Evolutionary conservation across 2,888 invertebrate genomes (phyloP).

Genomic region (Galerucella pusilla): DNA sequence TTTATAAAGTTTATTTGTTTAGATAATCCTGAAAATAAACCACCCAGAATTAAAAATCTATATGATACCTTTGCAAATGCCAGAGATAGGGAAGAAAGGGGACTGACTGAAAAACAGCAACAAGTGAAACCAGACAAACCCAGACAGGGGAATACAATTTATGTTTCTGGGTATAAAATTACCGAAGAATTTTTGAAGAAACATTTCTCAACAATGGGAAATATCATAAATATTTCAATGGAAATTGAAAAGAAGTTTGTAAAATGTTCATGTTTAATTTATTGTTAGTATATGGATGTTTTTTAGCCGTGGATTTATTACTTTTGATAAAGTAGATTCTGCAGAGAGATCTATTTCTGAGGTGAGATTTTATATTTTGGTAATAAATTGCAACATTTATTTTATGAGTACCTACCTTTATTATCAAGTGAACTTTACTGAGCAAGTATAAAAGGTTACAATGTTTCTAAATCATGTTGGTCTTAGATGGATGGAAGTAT

Average conservation of each 20-base stretch:
- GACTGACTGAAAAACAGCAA: constrained; percentile 66
- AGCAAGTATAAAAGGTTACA: too few species aligned
- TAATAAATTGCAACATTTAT: constrained; percentile 3
- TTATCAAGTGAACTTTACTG: too few species aligned
- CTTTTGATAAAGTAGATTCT: constrained; percentile 89
- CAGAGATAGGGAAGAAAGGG: constrained; percentile 73
- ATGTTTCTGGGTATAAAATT: constrained; percentile 82
- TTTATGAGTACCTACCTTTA: neutral
- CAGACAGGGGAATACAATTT: constrained; percentile 83
- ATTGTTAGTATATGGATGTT: constrained; percentile 21
- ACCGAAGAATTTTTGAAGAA: constrained; percentile 83
- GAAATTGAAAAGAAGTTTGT: constrained; percentile 83
- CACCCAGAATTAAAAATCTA: constrained; percentile 75
- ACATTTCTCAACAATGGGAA: constrained; percentile 79
- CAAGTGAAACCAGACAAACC: constrained; percentile 72
- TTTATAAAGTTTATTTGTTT: neutral
- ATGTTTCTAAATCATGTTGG: constrained; percentile 2
- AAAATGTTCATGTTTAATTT: constrained; percentile 11
- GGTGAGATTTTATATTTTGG: constrained; percentile 48
- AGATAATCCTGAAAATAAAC: constrained; percentile 73
- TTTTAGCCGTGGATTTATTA: constrained; percentile 87
- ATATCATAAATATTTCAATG: constrained; percentile 84
- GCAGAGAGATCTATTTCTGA: constrained; percentile 88
- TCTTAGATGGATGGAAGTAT: constrained; percentile 77
- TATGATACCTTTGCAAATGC: constrained; percentile 82